phyloP scores from a whole-genome alignment of 2,113 vertebrate species.

The Aptenodytes forsteri region DNA sequence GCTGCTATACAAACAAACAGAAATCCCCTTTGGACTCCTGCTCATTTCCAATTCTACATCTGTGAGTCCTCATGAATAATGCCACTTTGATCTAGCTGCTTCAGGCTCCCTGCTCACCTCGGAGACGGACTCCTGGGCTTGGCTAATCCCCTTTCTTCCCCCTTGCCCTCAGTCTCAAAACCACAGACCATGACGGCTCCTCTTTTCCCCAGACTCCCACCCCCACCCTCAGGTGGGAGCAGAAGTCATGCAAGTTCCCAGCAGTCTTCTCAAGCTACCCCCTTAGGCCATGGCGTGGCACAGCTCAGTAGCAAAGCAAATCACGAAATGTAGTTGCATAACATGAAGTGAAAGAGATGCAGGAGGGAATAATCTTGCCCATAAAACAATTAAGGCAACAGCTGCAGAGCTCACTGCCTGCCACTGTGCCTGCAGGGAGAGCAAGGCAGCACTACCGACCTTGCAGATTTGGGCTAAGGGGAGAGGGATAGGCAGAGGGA shows the following conservation, averaged over 20 bases:
- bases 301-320: not conserved
- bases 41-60: conserved; percentile 15
- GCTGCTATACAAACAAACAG: not conserved
- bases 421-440: not conserved
- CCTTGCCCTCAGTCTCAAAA: not conserved
- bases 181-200: not conserved
- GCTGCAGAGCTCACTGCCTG: not conserved
- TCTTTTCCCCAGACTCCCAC: not conserved
- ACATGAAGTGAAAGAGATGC: not conserved
- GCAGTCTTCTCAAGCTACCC: not conserved
- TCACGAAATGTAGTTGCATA: not conserved
- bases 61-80: conserved; percentile 4
- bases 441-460: not conserved
- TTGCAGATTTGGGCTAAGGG: not conserved
- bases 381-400: not conserved
- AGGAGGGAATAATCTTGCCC: not conserved
- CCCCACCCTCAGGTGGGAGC: not conserved
- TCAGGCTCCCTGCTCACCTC: not conserved
- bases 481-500: not conserved
- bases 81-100: not conserved
- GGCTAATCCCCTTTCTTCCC: not conserved
- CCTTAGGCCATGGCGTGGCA: not conserved
- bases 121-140: not conserved
- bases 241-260: not conserved
- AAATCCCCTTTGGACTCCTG: not conserved